Base-by-base conservation (phyloP, 2,888 invertebrate species). In the Drosophila greeni region DNA sequence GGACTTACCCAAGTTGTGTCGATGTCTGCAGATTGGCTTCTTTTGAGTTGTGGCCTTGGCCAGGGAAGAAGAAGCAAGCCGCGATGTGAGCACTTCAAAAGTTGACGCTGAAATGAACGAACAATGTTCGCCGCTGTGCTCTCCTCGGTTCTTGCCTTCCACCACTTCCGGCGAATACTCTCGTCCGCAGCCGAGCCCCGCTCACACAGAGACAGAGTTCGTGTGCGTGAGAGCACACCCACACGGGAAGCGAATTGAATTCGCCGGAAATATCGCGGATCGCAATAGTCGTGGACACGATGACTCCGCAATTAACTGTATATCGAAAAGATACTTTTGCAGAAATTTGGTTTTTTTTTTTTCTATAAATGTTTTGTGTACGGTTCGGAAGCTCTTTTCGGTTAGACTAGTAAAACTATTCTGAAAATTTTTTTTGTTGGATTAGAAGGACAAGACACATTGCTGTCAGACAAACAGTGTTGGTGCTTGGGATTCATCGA, bases 241-340 rank as follows among this genome's bases (percentile, higher is more conserved):
- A 48, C 24, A 20, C 45, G 14, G 23, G 12, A 7, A 18, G 20
- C 43, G 4, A 48, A 7, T 16, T 64, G 31, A 75, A 72, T 75
- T 82, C 75, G 75, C 75, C 69, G 78, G 36, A 42, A 39, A 33
- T 34, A 49, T 29, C 18, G 40, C 16, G 6, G 40, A 40, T 51
- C 51, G n/a, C 29, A 16, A 20, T 11, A 39, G 39, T 40, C 48
- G 47, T 6, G 5, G n/a, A 24, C 16, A 16, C 26, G 16, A 34
- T 39, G 26, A 6, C 40, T 29, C 12, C 31, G 4, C 8, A 18
- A 8, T 18, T 5, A 9, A 12, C 42, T 11, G 14, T 40, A 5
- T 29, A 12, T 26, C 43, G 43, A 7, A 12, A 8, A 7, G 26
- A 11, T 2, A 2, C n/a, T 37, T 45, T 26, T 42, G 3, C 49